These are phyloP conservation scores for Volucella zonaria DNA, from an alignment of 2,888 invertebrate genomes.

Conservation along the genomic window DNA sequence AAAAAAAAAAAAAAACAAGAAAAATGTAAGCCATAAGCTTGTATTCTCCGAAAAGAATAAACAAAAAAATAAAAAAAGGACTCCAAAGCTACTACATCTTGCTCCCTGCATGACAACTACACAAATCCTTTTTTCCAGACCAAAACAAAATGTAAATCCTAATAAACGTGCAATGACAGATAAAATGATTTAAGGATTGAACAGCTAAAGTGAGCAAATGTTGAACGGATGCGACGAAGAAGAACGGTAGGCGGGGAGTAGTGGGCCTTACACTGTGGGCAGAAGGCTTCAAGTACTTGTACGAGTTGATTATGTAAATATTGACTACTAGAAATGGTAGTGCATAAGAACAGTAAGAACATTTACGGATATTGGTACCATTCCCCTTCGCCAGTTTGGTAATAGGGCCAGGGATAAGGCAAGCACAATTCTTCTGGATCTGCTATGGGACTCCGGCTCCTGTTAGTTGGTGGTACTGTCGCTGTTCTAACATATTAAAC, in stretches of 20 bases:
- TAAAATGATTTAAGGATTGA: conserved; percentile 80
- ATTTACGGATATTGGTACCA: conserved; percentile 43
- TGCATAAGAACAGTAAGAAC: conserved; percentile 52
- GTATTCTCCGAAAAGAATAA: conserved; percentile 31
- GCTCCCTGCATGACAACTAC: conserved; percentile 42
- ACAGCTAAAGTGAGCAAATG: conserved; percentile 62
- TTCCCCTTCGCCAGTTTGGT: conserved; percentile 42
- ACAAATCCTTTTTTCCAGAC: conserved; percentile 55
- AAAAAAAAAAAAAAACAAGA: conserved; percentile 21
- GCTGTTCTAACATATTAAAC: conserved; percentile 80
- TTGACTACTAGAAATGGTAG: conserved; percentile 47
- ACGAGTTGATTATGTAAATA: conserved; percentile 71
- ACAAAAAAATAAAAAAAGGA: conserved; percentile 9
- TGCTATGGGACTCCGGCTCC: not conserved
- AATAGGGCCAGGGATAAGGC: conserved; percentile 6
- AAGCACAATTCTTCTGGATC: conserved; percentile 8
- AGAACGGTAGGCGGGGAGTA: conserved; percentile 7
- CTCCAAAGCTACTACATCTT: conserved; percentile 34
- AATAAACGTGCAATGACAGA: conserved; percentile 77
- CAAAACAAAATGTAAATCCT: conserved; percentile 72
- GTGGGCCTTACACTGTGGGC: not conserved
- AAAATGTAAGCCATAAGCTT: conserved; percentile 53
- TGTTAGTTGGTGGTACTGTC: conserved; percentile 2
- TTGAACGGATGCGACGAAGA: not conserved
- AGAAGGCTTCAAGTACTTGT: conserved; percentile 23